Evolutionary conservation across 2,888 invertebrate species (phyloP).

Genomic region (Geophilus truncorum): DNA sequence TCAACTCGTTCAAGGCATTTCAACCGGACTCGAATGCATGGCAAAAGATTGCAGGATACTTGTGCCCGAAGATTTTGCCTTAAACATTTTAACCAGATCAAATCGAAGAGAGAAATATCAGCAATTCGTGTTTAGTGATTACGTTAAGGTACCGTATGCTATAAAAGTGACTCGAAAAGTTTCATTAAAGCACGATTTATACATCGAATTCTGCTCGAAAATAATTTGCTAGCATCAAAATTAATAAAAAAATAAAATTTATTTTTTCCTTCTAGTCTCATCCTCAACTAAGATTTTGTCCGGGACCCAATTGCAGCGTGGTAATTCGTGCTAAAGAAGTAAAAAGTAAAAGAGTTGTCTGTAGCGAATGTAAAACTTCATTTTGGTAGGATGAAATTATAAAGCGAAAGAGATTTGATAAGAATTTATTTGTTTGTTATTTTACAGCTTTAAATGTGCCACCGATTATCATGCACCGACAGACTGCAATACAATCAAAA

Average conservation of each 20-base stretch:
- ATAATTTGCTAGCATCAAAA: too few species aligned
- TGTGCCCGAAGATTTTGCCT: constrained; percentile 93
- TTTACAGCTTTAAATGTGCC: constrained; percentile 74
- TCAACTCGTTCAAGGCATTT: constrained; percentile 81
- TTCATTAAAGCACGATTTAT: background rate
- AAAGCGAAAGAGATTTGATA: too few species aligned
- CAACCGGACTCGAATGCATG: constrained; percentile 91
- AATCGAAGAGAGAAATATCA: constrained; percentile 86
- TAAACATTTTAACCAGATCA: constrained; percentile 75
- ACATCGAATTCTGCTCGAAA: background rate
- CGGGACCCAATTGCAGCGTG: constrained; percentile 89
- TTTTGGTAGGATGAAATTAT: too few species aligned
- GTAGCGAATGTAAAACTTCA: constrained; percentile 77
- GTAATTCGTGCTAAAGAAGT: constrained; percentile 78
- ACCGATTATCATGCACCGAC: constrained; percentile 98
- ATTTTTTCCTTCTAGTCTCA: constrained; percentile 37
- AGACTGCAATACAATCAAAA: constrained; percentile 88
- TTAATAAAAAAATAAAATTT: too few species aligned
- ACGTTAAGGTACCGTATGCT: constrained; percentile 64
- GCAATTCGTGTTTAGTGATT: constrained; percentile 91
- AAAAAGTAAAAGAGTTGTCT: constrained; percentile 79
- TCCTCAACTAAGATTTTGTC: constrained; percentile 69
- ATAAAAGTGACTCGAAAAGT: too few species aligned
- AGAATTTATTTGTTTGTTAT: constrained; percentile 29
- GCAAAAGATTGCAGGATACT: constrained; percentile 87